Evolutionary conservation across 2,888 invertebrate species (phyloP), one percentile per base, ranked within the genome.

Genomic region (Megalurothrips usitatus): DNA sequence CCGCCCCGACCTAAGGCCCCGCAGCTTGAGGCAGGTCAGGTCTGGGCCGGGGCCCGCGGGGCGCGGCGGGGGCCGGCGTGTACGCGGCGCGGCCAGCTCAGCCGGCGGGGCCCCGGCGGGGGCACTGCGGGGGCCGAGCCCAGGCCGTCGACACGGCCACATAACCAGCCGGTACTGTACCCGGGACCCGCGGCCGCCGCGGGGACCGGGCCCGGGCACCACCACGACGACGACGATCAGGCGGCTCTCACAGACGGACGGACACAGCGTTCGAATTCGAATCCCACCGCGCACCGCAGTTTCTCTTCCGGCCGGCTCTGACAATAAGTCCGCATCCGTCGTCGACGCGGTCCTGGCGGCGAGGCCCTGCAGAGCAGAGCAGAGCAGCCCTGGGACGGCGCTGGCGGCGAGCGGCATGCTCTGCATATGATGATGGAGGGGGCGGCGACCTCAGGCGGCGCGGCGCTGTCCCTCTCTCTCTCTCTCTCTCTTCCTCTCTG

Each of bases 371-470:
- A 43, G 3, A 43, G 68, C 26, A 23, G 23, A 3, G 68, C 12
- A 12, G 68, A 0, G 68, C 23, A 3, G 68, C 11, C 26, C 23
- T 26, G 26, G 23, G 26, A 23, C n/a, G 68, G 68, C 68, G 68
- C 2, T 19, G 68, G 68, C 68, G 68, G 12, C 68, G 68, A 9
- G 68, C 68, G n/a, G n/a, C n/a, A n/a, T 26, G 68, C 68, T 75
- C 68, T 75, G 68, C 68, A 75, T 75, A 75, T 26, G 68, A 75
- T 75, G 68, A 75, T 75, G 68, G 68, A 75, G 68, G 19, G 68
- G 68, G 23, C 68, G 68, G 23, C 26, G 68, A 75, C 68, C 68
- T 12, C 26, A 3, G n/a, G n/a, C 34, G 34, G 34, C 19, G 58
- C 19, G 58, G 19, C 58, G 6, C 58, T 9, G 14, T 14, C 58